Evolutionary conservation across 2,797 vertebrate species (phyloP).

Genomic region (Dromococcyx pavoninus): DNA sequence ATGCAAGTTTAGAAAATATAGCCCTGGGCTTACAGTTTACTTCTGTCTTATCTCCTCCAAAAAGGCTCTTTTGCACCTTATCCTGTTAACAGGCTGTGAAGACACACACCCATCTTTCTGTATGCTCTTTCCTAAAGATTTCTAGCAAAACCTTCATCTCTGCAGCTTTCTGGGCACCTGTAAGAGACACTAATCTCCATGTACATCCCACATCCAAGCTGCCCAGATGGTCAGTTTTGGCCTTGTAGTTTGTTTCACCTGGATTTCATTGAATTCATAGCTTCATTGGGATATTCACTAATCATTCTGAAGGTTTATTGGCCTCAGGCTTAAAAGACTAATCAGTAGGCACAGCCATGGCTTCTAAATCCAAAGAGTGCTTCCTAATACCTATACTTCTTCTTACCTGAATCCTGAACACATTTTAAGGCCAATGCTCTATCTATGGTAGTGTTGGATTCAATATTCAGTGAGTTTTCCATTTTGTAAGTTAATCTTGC

Average conservation of each 20-base stretch:
- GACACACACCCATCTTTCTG: neutral
- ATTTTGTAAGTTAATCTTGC: neutral
- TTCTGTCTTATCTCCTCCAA: neutral
- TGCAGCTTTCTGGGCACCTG: neutral
- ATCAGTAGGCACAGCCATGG: neutral
- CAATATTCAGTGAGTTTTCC: neutral
- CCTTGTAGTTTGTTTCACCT: neutral
- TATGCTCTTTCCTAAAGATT: neutral
- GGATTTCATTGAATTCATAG: neutral
- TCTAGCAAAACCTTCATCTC: neutral
- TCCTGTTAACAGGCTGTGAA: neutral
- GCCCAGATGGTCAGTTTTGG: neutral
- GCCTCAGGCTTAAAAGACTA: neutral
- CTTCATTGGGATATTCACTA: neutral
- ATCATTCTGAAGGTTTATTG: neutral
- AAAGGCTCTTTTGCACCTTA: neutral
- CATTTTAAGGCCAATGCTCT: neutral
- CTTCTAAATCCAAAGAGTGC: neutral
- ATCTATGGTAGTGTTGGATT: neutral
- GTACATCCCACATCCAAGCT: accelerated
- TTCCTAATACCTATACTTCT: neutral
- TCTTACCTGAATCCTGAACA: neutral
- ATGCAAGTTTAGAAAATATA: accelerated
- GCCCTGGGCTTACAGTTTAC: neutral
- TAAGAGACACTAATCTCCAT: accelerated